A percentile compares a stretch with the other conserved stretches of the same genome.
Conservation (phyloP, 2,888 invertebrate genomes). For the Physocephala rufipes region DNA sequence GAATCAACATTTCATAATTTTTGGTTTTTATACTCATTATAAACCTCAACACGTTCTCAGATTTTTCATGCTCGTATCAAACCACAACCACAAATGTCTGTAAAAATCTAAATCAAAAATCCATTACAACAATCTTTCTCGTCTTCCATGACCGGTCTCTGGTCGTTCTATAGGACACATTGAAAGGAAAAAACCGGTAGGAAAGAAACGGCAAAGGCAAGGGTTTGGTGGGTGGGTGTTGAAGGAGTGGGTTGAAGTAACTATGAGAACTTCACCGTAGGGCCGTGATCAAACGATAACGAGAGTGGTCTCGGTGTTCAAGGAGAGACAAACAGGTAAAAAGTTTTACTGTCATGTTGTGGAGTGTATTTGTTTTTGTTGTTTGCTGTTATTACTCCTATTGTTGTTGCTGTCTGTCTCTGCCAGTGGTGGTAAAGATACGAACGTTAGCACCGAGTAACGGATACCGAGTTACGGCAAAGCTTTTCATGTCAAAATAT, state of each 20-base stretch:
- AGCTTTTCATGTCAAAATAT: constrained; percentile 58
- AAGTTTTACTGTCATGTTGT: too few relatives aligned
- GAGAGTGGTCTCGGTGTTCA: too few relatives aligned
- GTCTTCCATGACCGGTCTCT: not conserved
- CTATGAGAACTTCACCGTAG: too few relatives aligned
- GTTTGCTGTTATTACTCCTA: too few relatives aligned
- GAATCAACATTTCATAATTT: constrained; percentile 42
- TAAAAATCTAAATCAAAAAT: constrained; percentile 26
- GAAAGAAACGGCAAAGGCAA: not conserved
- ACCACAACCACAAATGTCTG: not conserved
- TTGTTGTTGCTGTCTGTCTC: constrained; percentile 2
- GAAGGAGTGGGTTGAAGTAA: too few relatives aligned
- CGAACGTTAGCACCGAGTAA: not conserved
- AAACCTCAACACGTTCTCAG: constrained; percentile 59
- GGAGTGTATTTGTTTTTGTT: too few relatives aligned
- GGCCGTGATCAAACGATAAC: constrained; percentile 38
- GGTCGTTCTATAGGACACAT: not conserved
- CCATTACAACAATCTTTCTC: constrained; percentile 10
- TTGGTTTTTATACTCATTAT: constrained; percentile 51
- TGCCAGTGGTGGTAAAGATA: not conserved
- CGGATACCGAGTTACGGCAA: constrained; percentile 37
- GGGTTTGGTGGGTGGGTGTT: too few relatives aligned
- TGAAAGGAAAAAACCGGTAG: not conserved
- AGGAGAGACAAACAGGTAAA: too few relatives aligned
- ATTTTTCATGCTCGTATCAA: constrained; percentile 56